Evolutionary conservation across 1,140 invertebrate species (phyloP), one percentile per base, ranked within the genome.

Genomic region (Seison nebaliae): DNA sequence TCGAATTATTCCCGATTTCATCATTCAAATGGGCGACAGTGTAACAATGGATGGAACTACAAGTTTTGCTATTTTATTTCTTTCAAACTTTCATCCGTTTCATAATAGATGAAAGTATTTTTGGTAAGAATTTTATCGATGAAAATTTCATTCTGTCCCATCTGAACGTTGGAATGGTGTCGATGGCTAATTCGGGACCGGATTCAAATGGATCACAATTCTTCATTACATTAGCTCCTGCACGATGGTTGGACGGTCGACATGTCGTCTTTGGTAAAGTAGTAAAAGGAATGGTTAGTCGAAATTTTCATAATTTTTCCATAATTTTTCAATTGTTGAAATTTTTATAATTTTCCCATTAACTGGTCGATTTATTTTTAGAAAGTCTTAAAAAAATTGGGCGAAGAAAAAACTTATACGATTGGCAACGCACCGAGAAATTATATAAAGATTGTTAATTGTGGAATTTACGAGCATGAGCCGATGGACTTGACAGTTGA

Each of bases 231-330:
- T 43, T 48, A 8, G 42, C 46, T 16, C 19, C 73, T 49, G 94
- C 86, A 9, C 63, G 74, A 17, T 96, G 88, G 88, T 64, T 94
- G 21, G 80, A 94, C 65, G 78, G 78, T 12, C 66, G 73, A 38
- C 81, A 96, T 53, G 76, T 77, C 4, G 73, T 88, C 5, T 84
- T 94, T 60, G 86, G 84, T 48, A 88, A 80, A 62, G 75, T 81
- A 31, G 46, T 83, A 17, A 70, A 72, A 48, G 79, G 80, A 60
- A 83, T 86, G 75, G 75, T n/a, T n/a, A n/a, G n/a, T n/a, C n/a
- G n/a, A n/a, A n/a, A n/a, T n/a, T n/a, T n/a, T n/a, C n/a, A n/a
- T n/a, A n/a, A n/a, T n/a, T n/a, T n/a, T n/a, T n/a, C n/a, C n/a
- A n/a, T n/a, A n/a, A n/a, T n/a, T n/a, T n/a, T n/a, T n/a, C n/a